These are phyloP conservation scores for Leptopilina clavipes DNA, from an alignment of 1,140 invertebrate genomes.

Conservation along the genomic window DNA sequence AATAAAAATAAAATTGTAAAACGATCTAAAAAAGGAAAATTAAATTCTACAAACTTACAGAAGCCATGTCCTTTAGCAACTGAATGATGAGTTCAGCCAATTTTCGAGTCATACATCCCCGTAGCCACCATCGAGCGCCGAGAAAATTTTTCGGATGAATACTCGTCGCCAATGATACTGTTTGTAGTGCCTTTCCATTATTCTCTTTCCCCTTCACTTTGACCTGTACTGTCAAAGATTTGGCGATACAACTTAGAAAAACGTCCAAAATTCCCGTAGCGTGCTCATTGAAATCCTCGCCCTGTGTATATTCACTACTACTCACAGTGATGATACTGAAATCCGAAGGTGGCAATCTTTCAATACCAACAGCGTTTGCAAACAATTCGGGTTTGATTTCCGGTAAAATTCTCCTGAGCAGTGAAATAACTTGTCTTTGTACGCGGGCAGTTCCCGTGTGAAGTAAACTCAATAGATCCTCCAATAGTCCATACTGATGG, in stretches of 20 bases:
- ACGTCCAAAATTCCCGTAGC: conserved; percentile 85
- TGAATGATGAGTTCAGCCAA: conserved; percentile 91
- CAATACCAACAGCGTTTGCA: conserved; percentile 81
- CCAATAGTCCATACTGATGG: conserved; percentile 88
- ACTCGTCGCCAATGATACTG: conserved; percentile 77
- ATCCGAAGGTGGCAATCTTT: conserved; percentile 83
- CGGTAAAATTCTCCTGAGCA: conserved; percentile 88
- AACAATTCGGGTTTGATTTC: conserved; percentile 84
- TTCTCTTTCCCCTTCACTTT: conserved; percentile 86
- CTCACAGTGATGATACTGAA: conserved; percentile 81
- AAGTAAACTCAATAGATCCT: conserved; percentile 89
- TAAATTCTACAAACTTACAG: conserved; percentile 78
- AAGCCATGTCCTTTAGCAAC: conserved; percentile 92
- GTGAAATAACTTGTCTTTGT: conserved; percentile 91
- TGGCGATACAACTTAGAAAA: conserved; percentile 90
- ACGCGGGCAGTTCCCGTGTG: conserved; percentile 96
- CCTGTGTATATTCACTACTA: conserved; percentile 72
- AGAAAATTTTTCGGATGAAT: conserved; percentile 77
- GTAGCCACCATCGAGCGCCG: conserved; percentile 88
- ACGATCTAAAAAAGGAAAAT: conserved; percentile 17
- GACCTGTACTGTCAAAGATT: conserved; percentile 89
- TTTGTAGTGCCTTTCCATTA: conserved; percentile 79
- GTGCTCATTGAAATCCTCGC: conserved; percentile 79
- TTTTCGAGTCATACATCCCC: conserved; percentile 87
- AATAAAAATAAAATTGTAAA: conserved; percentile 17